These are phyloP conservation scores for Peromyscus melanophrys DNA, from an alignment of 2,797 vertebrate species.

Conservation along the genomic window DNA sequence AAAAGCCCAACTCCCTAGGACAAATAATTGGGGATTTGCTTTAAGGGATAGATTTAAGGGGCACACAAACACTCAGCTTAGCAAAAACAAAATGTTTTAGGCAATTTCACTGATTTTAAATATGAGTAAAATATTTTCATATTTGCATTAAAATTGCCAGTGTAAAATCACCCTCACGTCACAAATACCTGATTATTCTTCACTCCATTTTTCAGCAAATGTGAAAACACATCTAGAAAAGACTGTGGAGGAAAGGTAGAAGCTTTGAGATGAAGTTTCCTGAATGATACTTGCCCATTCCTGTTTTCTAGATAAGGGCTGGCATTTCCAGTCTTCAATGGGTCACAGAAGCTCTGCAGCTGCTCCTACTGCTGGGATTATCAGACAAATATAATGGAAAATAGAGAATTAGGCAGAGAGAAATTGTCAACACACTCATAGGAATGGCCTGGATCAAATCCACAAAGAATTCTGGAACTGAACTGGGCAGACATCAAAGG, in stretches of 20 bases:
- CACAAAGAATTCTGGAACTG: too few species aligned
- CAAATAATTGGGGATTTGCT: too few species aligned
- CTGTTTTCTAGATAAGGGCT: neutral
- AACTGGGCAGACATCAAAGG: neutral
- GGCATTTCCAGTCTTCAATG: neutral
- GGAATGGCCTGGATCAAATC: neutral
- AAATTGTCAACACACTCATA: neutral
- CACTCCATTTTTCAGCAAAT: neutral
- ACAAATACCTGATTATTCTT: constrained; percentile 9
- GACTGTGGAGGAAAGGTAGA: neutral
- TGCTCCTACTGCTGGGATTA: neutral
- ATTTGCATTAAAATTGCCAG: neutral
- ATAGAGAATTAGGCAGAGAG: neutral
- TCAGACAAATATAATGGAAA: neutral
- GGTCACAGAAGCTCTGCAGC: neutral
- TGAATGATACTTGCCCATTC: too few species aligned
- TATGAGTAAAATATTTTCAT: neutral
- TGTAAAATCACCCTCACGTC: neutral
- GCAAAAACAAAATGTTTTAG: neutral
- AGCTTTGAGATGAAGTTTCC: neutral
- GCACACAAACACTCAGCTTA: neutral
- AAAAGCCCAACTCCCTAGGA: neutral
- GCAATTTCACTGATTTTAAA: neutral
- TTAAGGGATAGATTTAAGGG: neutral
- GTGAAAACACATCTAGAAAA: neutral